Base-by-base conservation (phyloP, 2,888 invertebrate genomes). In the Nomada lathburiana region DNA sequence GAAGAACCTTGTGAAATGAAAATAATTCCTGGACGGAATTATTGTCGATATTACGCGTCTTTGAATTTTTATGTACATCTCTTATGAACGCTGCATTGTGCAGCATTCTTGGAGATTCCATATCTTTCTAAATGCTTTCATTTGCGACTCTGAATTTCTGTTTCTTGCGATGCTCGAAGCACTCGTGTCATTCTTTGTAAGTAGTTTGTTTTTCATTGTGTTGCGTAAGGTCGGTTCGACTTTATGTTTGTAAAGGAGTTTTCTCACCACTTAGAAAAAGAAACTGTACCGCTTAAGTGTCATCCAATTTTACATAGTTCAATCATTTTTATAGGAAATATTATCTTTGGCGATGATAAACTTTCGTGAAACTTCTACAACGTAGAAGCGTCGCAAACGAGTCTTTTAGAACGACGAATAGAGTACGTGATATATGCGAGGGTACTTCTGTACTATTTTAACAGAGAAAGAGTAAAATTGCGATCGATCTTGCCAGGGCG, bases 401-500 rank as follows among this genome's bases (percentile, higher is more conserved):
- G 4, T 1, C 2, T n/a, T 9, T 69, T 26, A 29, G 57, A 5
- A 26, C 29, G 5, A 23, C 20, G 44, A 64, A n/a, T 52, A 29
- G 13, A 26, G 60, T 16, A 16, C 18, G 26, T n/a, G 20, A 13
- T 42, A 42, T 55, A 60, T 26, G 52, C 11, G 65, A 55, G 52
- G 50, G 53, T 55, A 70, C 60, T 50, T 50, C 71, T 65, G 71
- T 76, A n/a, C 47, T 47, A 42, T 44, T 84, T 81, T 23, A 36
- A 16, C n/a, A n/a, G 23, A 47, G 26, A 68, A 59, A 47, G 70
- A 50, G 29, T 42, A 57, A 11, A 60, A 47, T 72, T 23, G 50
- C 23, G 53, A 59, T 69, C 64, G 52, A 50, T 29, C 23, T 50
- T 23, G 62, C 16, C 29, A 80, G 36, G 57, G 29, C 55, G 60